Base-by-base conservation (phyloP, 1,140 invertebrate genomes). In the Conus ventricosus region DNA sequence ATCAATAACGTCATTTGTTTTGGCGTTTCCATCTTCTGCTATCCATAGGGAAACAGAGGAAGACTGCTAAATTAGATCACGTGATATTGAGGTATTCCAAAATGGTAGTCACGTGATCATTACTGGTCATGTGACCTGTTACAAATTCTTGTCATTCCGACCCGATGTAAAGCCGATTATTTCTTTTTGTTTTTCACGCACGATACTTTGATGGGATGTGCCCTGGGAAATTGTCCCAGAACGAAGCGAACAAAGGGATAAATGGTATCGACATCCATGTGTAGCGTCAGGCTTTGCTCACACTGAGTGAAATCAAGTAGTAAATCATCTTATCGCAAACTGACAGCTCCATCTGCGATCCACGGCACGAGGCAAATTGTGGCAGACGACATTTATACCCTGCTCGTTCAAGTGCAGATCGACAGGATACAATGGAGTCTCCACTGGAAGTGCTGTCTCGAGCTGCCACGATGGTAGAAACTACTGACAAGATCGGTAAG, bases 341-440 rank as follows among this genome's bases (percentile, higher is more conserved):
- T 71, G 20, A 71, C 67, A n/a, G 17, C 67, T 71, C 67, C 67
- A 71, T 71, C 67, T 71, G 67, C 67, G 67, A 20, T 20, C 67
- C 13, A 71, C 67, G 67, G 67, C 67, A 71, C 67, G 67, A 71
- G 67, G 15, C 67, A 71, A 23, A n/a, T 23, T 20, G 67, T 71
- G 67, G 67, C 67, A 71, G 67, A 71, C 67, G 67, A 71, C 67
- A 71, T 71, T 71, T 71, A 20, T n/a, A 20, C 67, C 67, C 60
- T 13, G 20, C 67, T 71, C 67, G 20, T 23, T 71, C 57, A 7
- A 20, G 67, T 71, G 20, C 67, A 20, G 23, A 71, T 71, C 67
- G 67, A 23, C 67, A 20, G 11, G 67, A 20, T 71, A 71, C 67
- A 71, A 71, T 71, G 67, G 67, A 71, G 67, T 71, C 67, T n/a